A percentile compares a stretch with the other conserved stretches of the same genome.
Evolutionary conservation across 2,888 invertebrate genomes (phyloP).

Genomic region (Catocala fraxini): DNA sequence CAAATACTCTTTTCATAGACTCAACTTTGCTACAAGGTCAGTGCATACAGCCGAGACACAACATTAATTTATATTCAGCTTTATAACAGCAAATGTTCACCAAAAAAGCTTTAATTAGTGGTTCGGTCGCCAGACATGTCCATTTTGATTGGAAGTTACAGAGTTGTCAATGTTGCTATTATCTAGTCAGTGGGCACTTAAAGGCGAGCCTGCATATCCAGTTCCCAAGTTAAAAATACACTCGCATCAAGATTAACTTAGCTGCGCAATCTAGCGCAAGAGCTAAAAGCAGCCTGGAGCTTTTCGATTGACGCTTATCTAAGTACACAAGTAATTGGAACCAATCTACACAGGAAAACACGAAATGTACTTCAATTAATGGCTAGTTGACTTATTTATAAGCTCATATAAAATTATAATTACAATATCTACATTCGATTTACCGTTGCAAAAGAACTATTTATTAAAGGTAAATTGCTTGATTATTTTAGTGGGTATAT

Average conservation of each 20-base stretch:
- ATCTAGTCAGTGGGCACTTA: constrained; percentile 33
- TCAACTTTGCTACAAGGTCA: constrained; percentile 28
- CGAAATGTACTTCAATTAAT: constrained; percentile 17
- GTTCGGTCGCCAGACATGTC: constrained; percentile 25
- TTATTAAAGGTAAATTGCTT: background rate
- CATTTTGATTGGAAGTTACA: constrained; percentile 31
- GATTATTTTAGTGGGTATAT: background rate
- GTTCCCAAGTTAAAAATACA: constrained; percentile 39
- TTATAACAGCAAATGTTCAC: background rate
- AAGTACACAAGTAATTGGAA: constrained; percentile 30
- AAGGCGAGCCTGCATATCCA: constrained; percentile 31
- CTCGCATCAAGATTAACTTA: constrained; percentile 32
- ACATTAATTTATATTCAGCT: background rate
- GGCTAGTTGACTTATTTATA: constrained; percentile 6
- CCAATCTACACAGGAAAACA: constrained; percentile 31
- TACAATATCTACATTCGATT: background rate
- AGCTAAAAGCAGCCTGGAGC: constrained; percentile 26
- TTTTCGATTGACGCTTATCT: constrained; percentile 37
- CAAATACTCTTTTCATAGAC: constrained; percentile 28
- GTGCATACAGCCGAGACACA: constrained; percentile 3
- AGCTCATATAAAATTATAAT: constrained; percentile 6
- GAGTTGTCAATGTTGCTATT: constrained; percentile 32
- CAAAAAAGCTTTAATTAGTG: constrained; percentile 21
- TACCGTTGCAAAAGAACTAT: background rate
- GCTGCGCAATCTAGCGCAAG: constrained; percentile 23